Evolutionary conservation across 1,140 invertebrate genomes (phyloP).

Genomic region (Phymastichus coffea): DNA sequence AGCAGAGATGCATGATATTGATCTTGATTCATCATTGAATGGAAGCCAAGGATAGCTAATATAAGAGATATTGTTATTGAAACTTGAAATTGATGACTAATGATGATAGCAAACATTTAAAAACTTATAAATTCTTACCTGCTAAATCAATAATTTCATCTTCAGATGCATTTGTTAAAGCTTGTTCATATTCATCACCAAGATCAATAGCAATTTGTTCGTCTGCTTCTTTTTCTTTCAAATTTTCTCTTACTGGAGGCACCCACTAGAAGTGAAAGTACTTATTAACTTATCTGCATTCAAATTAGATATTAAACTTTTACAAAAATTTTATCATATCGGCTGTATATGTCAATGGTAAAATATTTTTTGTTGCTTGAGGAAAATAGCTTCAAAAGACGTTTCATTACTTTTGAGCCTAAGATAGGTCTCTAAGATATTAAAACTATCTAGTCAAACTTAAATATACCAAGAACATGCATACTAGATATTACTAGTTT

Average conservation of each 20-base stretch:
- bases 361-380: no score
- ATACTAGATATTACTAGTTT: no score
- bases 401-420: not conserved
- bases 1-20: slow-evolving; percentile 96
- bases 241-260: slow-evolving; percentile 76
- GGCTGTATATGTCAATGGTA: no score
- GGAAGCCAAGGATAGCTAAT: slow-evolving; percentile 96
- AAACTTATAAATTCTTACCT: slow-evolving; percentile 60
- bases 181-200: slow-evolving; percentile 94
- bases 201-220: slow-evolving; percentile 91
- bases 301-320: no score
- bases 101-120: no score
- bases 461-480: no score
- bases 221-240: slow-evolving; percentile 77
- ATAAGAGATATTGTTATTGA: not conserved
- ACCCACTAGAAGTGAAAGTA: slow-evolving; percentile 72
- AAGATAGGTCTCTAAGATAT: not conserved
- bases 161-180: slow-evolving; percentile 87
- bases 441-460: no score
- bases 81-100: not conserved
- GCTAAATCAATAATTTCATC: slow-evolving; percentile 99
- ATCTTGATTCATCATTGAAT: slow-evolving; percentile 99
- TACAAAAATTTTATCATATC: no score
- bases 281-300: no score
- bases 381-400: no score